Evolutionary conservation across 2,888 invertebrate genomes (phyloP).

Genomic region (Priocnemis perturbator): DNA sequence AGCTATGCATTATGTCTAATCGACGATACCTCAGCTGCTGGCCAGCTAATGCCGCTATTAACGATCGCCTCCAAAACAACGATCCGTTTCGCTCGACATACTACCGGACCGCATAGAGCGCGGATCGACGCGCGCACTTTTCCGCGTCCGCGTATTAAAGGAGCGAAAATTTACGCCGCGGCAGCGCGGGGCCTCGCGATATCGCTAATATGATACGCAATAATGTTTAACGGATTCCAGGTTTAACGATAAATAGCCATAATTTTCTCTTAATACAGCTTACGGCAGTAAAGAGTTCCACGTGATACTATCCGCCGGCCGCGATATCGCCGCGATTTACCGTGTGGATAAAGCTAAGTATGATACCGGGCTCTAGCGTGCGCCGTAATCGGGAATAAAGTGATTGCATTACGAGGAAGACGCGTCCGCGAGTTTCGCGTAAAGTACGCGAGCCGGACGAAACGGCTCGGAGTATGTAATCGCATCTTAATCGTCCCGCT

Average conservation of each 20-base stretch:
- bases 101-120: too few relatives aligned
- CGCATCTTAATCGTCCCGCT: conserved; percentile 1
- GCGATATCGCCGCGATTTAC: conserved; percentile 1
- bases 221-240: conserved; percentile 1
- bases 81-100: too few relatives aligned
- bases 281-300: conserved; percentile 29
- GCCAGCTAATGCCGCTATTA: too few relatives aligned
- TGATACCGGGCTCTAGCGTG: not conserved
- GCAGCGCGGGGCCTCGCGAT: too few relatives aligned
- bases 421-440: not conserved
- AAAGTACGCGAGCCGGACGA: not conserved
- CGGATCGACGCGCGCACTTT: too few relatives aligned
- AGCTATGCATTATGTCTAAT: too few relatives aligned
- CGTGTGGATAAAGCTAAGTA: conserved; percentile 6
- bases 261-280: conserved; percentile 50
- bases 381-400: conserved; percentile 2
- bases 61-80: too few relatives aligned
- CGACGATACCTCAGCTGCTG: too few relatives aligned
- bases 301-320: conserved; percentile 16
- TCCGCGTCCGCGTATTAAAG: too few relatives aligned
- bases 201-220: too few relatives aligned
- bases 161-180: too few relatives aligned
- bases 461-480: not conserved
- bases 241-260: conserved; percentile 45
- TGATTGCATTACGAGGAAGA: not conserved